phyloP scores from a whole-genome alignment of 1,140 invertebrate species.

The Marisa cornuarietis region DNA sequence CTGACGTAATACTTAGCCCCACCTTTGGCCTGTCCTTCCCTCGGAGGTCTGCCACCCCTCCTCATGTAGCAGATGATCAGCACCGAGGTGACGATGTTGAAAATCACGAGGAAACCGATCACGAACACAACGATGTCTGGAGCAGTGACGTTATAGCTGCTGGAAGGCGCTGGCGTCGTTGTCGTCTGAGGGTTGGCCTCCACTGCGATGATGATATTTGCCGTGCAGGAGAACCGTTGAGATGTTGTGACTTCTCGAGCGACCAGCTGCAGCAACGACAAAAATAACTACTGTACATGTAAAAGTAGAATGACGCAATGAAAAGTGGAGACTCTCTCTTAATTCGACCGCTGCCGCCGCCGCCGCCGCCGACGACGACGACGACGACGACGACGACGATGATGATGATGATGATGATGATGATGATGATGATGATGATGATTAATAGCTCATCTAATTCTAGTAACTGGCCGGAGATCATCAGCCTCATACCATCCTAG shows the following conservation, averaged over 20 bases:
- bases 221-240: conserved; percentile 18
- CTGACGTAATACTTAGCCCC: conserved; percentile 31
- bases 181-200: conserved; percentile 3
- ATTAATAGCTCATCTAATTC: no score
- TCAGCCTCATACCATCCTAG: no score
- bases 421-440: no score
- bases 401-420: no score
- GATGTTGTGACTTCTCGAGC: conserved; percentile 20
- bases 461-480: neutral
- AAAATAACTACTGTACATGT: no score
- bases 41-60: neutral
- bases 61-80: conserved; percentile 18
- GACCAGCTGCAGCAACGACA: conserved; percentile 15
- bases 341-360: neutral
- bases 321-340: neutral
- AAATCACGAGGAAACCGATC: conserved; percentile 28
- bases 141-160: conserved; percentile 11
- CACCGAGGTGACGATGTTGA: conserved; percentile 23
- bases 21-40: conserved; percentile 7
- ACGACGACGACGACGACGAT: no score
- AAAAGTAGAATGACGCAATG: neutral
- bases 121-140: conserved; percentile 32
- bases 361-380: neutral
- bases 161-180: conserved; percentile 15
- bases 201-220: conserved; percentile 23